Base-by-base conservation (phyloP, 2,888 invertebrate genomes). In the Cyaniris semiargus region DNA sequence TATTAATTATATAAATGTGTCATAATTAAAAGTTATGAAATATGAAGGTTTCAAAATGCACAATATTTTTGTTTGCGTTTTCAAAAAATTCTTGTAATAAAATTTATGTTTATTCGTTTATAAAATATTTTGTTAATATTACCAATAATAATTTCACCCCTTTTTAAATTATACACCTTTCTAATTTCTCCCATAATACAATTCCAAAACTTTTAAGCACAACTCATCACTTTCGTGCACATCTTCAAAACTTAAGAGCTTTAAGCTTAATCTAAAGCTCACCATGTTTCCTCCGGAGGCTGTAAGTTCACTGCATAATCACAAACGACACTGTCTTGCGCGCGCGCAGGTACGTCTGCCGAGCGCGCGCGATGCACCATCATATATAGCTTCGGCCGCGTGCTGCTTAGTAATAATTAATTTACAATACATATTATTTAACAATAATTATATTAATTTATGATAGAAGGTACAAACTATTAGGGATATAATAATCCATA, bases 301-400 rank as follows among this genome's bases (percentile, higher is more conserved):
- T 80, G 80, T 78, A 78, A 82, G 83, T 79, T 82, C 83, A 84
- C 83, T 83, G 83, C 84, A 84, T 83, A 81, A 79, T 80, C 82
- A 81, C 81, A 82, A 79, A 81, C 83, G 80, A 82, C 80, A 79
- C 79, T 78, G 76, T 77, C 78, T 77, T 76, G 79, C 81, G 81
- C 81, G 79, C 77, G 79, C 79, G 79, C 79, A 72, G 72, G 76
- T 81, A 79, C 83, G 82, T 81, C 80, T 83, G 83, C 82, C 81
- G 78, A 78, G 81, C 78, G 79, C 80, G 81, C 81, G 81, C 79
- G 78, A 82, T 76, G 66, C 81, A 38, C 81, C 76, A 78, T 80
- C 78, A 83, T 83, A 83, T 84, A 84, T 83, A 84, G 82, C 82
- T 80, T 83, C 31, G 72, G 21, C 44, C 44, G 21, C 23, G 15